Evolutionary conservation across 2,888 invertebrate species (phyloP).

Genomic region (Kryphioiulus occultus): DNA sequence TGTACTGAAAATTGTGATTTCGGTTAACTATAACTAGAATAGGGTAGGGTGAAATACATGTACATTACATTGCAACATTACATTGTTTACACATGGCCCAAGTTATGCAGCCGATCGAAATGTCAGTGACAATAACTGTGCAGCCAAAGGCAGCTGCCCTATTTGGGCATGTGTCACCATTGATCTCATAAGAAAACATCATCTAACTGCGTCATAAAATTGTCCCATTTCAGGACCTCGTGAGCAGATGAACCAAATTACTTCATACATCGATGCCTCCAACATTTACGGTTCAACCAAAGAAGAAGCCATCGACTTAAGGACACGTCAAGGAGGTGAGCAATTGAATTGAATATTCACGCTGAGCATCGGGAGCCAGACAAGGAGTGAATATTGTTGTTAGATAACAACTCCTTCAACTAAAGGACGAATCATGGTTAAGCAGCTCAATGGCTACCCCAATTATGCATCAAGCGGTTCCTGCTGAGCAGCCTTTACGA

Average conservation of each 20-base stretch:
- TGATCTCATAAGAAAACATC: too few relatives aligned
- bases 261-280: conserved; percentile 54
- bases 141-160: too few relatives aligned
- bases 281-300: conserved; percentile 54
- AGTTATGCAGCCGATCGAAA: too few relatives aligned
- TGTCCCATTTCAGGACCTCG: conserved; percentile 48
- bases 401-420: conserved; percentile 31
- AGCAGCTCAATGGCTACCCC: neutral
- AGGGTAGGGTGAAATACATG: too few relatives aligned
- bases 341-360: neutral
- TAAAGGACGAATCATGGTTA: conserved; percentile 14
- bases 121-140: neutral
- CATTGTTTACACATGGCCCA: too few relatives aligned
- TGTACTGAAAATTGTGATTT: too few relatives aligned
- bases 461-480: neutral
- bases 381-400: neutral
- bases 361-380: neutral
- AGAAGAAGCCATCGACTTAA: conserved; percentile 51
- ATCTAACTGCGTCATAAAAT: neutral
- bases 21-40: too few relatives aligned
- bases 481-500: conserved; percentile 8
- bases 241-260: conserved; percentile 54
- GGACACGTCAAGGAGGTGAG: conserved; percentile 53
- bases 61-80: too few relatives aligned
- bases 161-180: too few relatives aligned